Evolutionary conservation across 2,888 invertebrate species (phyloP).

Genomic region (Drosophila differens): DNA sequence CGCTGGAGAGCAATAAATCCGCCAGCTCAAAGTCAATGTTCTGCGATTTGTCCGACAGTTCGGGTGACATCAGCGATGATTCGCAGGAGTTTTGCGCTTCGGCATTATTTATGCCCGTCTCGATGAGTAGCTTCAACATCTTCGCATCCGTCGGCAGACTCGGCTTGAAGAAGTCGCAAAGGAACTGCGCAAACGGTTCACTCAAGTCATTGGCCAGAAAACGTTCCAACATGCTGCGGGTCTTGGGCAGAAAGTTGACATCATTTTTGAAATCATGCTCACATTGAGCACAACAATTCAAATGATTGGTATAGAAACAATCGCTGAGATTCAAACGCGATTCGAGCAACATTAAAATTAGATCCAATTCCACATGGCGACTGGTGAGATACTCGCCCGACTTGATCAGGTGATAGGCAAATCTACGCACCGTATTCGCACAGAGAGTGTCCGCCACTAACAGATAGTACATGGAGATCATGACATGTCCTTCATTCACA

Average conservation of each 20-base stretch:
- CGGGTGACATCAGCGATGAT: slow-evolving; percentile 85
- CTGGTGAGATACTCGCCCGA: slow-evolving; percentile 88
- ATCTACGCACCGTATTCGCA: slow-evolving; percentile 91
- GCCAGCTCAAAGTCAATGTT: slow-evolving; percentile 85
- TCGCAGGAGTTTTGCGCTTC: slow-evolving; percentile 85
- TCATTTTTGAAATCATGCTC: slow-evolving; percentile 85
- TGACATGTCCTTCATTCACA: slow-evolving; percentile 94
- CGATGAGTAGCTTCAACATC: slow-evolving; percentile 90
- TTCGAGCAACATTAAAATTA: slow-evolving; percentile 84
- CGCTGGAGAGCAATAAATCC: slow-evolving; percentile 84
- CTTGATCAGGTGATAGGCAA: slow-evolving; percentile 89
- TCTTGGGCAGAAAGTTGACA: slow-evolving; percentile 84
- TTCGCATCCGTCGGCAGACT: slow-evolving; percentile 90
- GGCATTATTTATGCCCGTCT: slow-evolving; percentile 89
- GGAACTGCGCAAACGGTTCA: slow-evolving; percentile 84
- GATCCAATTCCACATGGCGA: slow-evolving; percentile 83
- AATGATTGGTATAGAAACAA: slow-evolving; percentile 86
- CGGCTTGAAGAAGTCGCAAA: slow-evolving; percentile 87
- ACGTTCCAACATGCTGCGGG: slow-evolving; percentile 83
- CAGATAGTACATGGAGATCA: slow-evolving; percentile 93
- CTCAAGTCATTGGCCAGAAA: slow-evolving; percentile 85
- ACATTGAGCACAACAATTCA: slow-evolving; percentile 85
- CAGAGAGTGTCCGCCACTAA: slow-evolving; percentile 89
- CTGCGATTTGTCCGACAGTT: slow-evolving; percentile 84
- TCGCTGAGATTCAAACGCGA: slow-evolving; percentile 85